Conservation (phyloP, 1,140 invertebrate genomes). For the Lepidostoma basale region DNA sequence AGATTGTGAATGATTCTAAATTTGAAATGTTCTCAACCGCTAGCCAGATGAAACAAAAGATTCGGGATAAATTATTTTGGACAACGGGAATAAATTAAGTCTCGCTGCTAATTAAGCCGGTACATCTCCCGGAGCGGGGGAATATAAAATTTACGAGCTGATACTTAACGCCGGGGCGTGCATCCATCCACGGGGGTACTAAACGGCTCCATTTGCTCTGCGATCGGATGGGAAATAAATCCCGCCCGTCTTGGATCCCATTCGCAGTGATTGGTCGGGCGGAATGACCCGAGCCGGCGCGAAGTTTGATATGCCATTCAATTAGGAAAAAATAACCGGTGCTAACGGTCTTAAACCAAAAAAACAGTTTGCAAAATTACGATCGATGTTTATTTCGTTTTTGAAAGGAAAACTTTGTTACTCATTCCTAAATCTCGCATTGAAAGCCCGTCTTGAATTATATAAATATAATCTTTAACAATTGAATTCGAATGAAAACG, state of each 20-base stretch:
- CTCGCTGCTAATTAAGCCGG: slow-evolving; percentile 28
- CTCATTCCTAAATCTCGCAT: too few species aligned
- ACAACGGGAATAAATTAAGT: slow-evolving; percentile 26
- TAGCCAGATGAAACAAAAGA: slow-evolving; percentile 4
- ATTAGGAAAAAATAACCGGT: too few species aligned
- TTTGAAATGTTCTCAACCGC: background rate
- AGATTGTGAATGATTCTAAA: too few species aligned
- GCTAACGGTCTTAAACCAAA: too few species aligned
- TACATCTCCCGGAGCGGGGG: slow-evolving; percentile 1
- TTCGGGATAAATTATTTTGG: slow-evolving; percentile 20
- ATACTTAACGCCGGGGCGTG: slow-evolving; percentile 8
- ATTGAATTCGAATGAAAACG: too few species aligned
- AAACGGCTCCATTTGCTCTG: slow-evolving; percentile 9
- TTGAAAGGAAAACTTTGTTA: too few species aligned
- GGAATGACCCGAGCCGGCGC: background rate
- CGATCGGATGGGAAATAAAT: slow-evolving; percentile 13
- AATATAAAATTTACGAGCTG: slow-evolving; percentile 19
- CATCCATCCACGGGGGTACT: background rate
- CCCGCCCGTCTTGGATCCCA: background rate
- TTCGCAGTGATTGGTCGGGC: background rate
- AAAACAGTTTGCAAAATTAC: too few species aligned
- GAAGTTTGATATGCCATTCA: too few species aligned
- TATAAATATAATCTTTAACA: too few species aligned
- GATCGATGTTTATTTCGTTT: too few species aligned
- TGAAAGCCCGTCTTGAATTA: too few species aligned